These are phyloP conservation scores for Conchocele bisecta DNA, from an alignment of 2,888 invertebrate species.

Conservation along the genomic window DNA sequence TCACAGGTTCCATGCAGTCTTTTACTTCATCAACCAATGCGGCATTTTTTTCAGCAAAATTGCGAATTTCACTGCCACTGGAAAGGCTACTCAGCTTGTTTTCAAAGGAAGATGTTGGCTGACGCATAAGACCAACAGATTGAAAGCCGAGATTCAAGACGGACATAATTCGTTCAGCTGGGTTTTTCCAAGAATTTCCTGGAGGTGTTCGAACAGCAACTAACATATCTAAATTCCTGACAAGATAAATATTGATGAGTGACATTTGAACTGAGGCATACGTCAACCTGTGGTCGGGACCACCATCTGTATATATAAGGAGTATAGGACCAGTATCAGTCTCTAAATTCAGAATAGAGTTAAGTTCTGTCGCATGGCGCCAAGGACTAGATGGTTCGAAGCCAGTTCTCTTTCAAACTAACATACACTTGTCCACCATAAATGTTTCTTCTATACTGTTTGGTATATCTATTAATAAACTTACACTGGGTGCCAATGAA, in stretches of 20 bases:
- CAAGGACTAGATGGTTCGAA: not conserved
- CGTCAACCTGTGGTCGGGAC: too few species aligned
- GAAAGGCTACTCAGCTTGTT: not conserved
- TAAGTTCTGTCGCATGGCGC: not conserved
- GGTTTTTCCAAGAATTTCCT: too few species aligned
- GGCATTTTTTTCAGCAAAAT: not conserved
- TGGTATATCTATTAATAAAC: slow-evolving; percentile 1
- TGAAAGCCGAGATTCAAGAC: too few species aligned
- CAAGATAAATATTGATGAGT: too few species aligned
- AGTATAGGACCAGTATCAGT: too few species aligned
- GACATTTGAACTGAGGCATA: too few species aligned
- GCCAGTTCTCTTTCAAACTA: not conserved
- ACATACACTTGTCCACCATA: not conserved
- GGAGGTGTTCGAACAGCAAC: too few species aligned
- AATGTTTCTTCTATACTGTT: not conserved
- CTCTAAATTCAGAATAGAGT: not conserved
- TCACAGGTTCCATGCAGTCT: not conserved
- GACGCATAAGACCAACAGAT: too few species aligned
- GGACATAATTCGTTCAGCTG: too few species aligned
- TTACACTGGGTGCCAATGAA: slow-evolving; percentile 14
- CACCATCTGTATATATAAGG: too few species aligned
- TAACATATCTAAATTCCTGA: too few species aligned
- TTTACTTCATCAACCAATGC: not conserved
- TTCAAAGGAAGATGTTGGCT: not conserved
- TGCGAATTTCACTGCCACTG: not conserved